Evolutionary conservation across 2,888 invertebrate species (phyloP).

Genomic region (Pyrrhosoma nymphula): DNA sequence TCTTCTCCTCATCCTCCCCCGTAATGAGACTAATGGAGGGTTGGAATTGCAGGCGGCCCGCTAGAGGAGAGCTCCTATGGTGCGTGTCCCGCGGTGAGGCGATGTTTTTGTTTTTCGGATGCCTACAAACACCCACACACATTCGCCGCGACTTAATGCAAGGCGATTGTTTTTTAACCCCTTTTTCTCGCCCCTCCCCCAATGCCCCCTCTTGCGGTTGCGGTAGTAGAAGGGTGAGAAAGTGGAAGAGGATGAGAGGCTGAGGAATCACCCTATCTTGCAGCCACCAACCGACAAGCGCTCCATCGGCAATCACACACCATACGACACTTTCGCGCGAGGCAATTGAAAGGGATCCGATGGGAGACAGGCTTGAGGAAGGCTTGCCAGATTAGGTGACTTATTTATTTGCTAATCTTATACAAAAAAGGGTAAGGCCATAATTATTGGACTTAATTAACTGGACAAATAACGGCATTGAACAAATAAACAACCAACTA

Average conservation of each 20-base stretch:
- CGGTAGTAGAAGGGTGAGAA: neutral
- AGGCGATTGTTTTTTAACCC: conserved; percentile 18
- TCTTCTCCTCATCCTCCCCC: neutral
- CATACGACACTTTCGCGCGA: neutral
- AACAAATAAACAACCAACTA: too few species aligned
- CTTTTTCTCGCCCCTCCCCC: neutral
- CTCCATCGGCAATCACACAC: neutral
- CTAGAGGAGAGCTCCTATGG: neutral
- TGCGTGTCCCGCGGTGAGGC: neutral
- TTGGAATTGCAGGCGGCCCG: neutral
- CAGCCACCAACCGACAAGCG: neutral
- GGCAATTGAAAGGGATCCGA: too few species aligned
- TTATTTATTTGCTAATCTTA: too few species aligned
- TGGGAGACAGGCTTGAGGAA: too few species aligned
- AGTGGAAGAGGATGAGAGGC: neutral
- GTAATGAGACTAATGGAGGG: conserved; percentile 35
- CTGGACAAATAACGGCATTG: too few species aligned
- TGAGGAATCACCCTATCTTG: neutral
- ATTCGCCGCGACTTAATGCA: neutral
- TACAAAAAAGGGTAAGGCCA: too few species aligned
- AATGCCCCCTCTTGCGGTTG: neutral
- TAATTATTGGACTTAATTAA: too few species aligned
- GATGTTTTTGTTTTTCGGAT: neutral
- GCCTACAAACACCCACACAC: neutral
- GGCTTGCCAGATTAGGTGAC: too few species aligned